phyloP scores from a whole-genome alignment of 2,797 vertebrate genomes.

The Ctenosaura bakeri region DNA sequence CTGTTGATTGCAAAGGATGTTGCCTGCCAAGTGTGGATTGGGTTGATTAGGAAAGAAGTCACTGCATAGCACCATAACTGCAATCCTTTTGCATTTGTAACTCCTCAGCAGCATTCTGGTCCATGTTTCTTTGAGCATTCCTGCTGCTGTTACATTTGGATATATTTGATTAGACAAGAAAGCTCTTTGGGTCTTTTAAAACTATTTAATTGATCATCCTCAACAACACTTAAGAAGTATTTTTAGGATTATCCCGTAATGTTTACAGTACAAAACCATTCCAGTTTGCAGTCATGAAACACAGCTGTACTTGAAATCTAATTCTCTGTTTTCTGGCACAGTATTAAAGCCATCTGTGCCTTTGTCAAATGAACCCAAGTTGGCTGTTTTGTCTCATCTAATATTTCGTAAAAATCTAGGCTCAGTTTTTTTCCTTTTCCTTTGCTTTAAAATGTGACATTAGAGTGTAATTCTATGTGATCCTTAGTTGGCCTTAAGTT shows the following conservation, averaged over 20 bases:
- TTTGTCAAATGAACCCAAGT: slow-evolving; percentile 17
- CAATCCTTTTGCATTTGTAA: too few relatives aligned
- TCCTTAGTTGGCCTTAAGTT: background rate
- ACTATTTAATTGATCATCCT: background rate
- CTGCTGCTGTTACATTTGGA: background rate
- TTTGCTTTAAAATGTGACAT: background rate
- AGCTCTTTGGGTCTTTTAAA: background rate
- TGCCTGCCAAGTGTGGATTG: too few relatives aligned
- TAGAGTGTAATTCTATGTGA: background rate
- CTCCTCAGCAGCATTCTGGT: too few relatives aligned
- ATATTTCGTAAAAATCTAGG: background rate
- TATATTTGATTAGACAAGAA: too few relatives aligned
- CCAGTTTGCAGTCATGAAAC: accelerated
- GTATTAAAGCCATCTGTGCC: background rate
- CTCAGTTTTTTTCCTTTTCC: background rate
- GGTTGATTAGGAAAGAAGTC: too few relatives aligned
- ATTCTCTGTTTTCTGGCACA: slow-evolving; percentile 8
- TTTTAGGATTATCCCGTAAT: slow-evolving; percentile 15
- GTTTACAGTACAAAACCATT: background rate
- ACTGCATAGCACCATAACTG: too few relatives aligned
- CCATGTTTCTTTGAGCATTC: background rate
- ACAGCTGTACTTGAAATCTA: background rate
- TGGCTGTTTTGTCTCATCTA: background rate
- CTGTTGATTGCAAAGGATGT: too few relatives aligned
- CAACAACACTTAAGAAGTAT: background rate